These are phyloP conservation scores for Nestor notabilis DNA, from an alignment of 2,113 vertebrate genomes.

Conservation along the genomic window DNA sequence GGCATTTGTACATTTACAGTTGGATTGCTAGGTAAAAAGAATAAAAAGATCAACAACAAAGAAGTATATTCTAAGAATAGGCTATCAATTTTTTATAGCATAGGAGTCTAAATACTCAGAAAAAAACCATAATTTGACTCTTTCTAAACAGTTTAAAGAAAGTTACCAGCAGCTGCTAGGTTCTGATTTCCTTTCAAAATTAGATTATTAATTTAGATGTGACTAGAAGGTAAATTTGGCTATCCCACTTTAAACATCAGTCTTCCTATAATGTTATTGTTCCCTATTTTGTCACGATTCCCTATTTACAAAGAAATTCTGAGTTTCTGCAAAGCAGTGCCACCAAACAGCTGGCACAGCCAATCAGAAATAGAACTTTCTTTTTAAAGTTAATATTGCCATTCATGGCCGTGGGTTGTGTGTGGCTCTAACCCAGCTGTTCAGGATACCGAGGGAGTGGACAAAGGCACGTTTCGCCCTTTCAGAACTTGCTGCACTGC, in stretches of 20 bases:
- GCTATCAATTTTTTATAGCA: neutral
- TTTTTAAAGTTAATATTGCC: constrained; percentile 35
- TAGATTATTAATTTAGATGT: constrained; percentile 42
- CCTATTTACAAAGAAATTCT: constrained; percentile 1
- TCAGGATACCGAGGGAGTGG: neutral
- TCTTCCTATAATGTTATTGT: neutral
- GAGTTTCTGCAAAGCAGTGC: neutral
- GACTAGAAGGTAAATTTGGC: constrained; percentile 25
- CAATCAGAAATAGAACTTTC: constrained; percentile 9
- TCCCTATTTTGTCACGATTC: neutral
- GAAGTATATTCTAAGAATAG: neutral
- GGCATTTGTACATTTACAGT: neutral
- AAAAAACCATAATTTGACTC: neutral
- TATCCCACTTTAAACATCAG: neutral
- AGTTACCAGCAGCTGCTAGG: constrained; percentile 18
- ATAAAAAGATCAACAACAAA: neutral
- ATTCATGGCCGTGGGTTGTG: neutral
- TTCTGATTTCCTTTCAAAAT: constrained; percentile 33
- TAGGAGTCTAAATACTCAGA: neutral
- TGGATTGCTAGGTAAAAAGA: neutral
- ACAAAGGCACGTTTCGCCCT: neutral
- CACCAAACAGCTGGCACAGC: constrained; percentile 18
- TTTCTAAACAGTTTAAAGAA: neutral
- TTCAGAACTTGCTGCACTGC: neutral
- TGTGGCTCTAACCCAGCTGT: constrained; percentile 5